These are phyloP conservation scores for Caradrina clavipalpis DNA, from an alignment of 2,888 invertebrate species.

Conservation along the genomic window DNA sequence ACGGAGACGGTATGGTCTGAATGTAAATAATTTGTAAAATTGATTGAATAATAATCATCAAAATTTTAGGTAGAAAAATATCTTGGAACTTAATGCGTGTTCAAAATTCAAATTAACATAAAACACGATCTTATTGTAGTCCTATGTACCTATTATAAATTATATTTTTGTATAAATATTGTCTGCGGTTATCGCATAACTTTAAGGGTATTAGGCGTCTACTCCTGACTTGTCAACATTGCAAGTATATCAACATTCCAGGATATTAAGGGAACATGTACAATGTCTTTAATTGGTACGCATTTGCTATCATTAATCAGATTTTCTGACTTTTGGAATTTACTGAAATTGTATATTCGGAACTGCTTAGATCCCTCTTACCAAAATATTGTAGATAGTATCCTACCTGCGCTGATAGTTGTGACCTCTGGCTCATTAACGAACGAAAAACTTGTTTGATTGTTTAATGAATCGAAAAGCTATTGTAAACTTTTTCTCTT, in stretches of 20 bases:
- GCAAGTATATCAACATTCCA: constrained; percentile 69
- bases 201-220: constrained; percentile 72
- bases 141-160: constrained; percentile 75
- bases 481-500: constrained; percentile 57
- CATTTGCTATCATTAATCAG: constrained; percentile 35
- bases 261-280: constrained; percentile 58
- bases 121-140: constrained; percentile 74
- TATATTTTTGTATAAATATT: constrained; percentile 90
- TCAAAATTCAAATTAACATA: constrained; percentile 77
- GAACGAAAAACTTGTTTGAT: constrained; percentile 33
- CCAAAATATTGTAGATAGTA: constrained; percentile 36
- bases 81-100: constrained; percentile 80
- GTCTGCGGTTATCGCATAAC: constrained; percentile 79
- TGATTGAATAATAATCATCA: constrained; percentile 67
- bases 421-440: constrained; percentile 32
- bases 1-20: constrained; percentile 77
- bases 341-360: constrained; percentile 41
- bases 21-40: constrained; percentile 79
- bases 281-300: constrained; percentile 32
- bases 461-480: constrained; percentile 35
- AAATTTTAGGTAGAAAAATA: constrained; percentile 73
- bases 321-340: constrained; percentile 56
- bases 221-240: constrained; percentile 47
- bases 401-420: constrained; percentile 30
- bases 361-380: constrained; percentile 24